Conservation (phyloP, 1,140 invertebrate genomes). For the Drosophila nigrodunni region DNA sequence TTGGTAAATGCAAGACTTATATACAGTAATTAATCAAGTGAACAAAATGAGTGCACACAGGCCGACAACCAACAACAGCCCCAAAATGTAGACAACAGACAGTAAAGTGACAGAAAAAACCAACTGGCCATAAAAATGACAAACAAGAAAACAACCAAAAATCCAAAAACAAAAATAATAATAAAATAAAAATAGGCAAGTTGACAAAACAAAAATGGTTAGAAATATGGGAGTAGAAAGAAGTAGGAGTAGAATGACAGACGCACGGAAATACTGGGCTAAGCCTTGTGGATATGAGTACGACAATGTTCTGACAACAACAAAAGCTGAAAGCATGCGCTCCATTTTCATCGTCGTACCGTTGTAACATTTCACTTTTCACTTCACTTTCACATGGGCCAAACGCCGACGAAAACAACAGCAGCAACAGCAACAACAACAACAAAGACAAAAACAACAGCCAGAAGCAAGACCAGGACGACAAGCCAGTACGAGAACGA, state of each 20-base stretch:
- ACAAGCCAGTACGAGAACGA: conserved; percentile 27
- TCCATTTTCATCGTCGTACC: conserved; percentile 52
- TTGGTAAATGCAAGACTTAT: conserved; percentile 45
- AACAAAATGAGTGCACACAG: conserved; percentile 30
- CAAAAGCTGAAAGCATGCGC: conserved; percentile 44
- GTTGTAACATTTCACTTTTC: conserved; percentile 82
- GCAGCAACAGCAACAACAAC: conserved; percentile 26
- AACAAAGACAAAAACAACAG: conserved; percentile 24
- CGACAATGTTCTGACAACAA: conserved; percentile 50
- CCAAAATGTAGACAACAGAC: conserved; percentile 40
- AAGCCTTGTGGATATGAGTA: conserved; percentile 40
- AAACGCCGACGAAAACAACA: conserved; percentile 44
- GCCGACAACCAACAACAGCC: conserved; percentile 8
- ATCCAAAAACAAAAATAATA: conserved; percentile 33
- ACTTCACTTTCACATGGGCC: conserved; percentile 81
- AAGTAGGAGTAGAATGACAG: conserved; percentile 9
- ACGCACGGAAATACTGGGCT: conserved; percentile 60
- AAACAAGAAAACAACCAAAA: conserved; percentile 37
- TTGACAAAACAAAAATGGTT: conserved; percentile 43
- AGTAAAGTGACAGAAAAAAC: conserved; percentile 45
- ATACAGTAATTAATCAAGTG: conserved; percentile 53
- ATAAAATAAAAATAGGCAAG: conserved; percentile 30
- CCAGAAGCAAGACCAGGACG: conserved; percentile 40
- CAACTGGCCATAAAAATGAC: conserved; percentile 57
- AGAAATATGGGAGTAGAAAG: conserved; percentile 21